Base-by-base conservation (phyloP, 2,113 vertebrate genomes). In the Muntiacus reevesi region DNA sequence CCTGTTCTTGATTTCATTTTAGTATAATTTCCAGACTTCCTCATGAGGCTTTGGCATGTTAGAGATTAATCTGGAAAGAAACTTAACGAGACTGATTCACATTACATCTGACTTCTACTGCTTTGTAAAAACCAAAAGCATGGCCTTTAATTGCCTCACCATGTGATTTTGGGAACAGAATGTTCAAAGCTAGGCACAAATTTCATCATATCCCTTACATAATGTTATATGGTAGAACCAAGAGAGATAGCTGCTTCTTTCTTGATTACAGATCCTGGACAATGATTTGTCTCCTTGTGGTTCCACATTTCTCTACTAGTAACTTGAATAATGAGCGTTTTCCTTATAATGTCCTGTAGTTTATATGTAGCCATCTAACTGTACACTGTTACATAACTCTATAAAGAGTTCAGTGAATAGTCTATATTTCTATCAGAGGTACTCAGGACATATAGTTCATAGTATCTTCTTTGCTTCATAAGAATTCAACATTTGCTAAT, bases 1-100 rank as follows among this genome's bases (percentile, higher is more conserved):
- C 6, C 47, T 88, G 36, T 93, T 95, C 36, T 36, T 76, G 36
- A 94, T 57, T 94, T 96, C 14, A 94, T 90, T 96, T 95, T 91
- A 86, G 43, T 86, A 76, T 93, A 82, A 82, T 94, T 90, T 91
- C 33, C n/a, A 91, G 57, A 90, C 64, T 94, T 90, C 21, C 11
- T 97, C 60, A 50, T 90, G 43, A 93, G 64, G 57, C 28, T 88
- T 94, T 28, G 78, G 76, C 54, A 83, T 85, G 64, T 93, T 91
- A 85, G 82, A 52, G 54, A 60, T 90, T 87, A 95, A 89, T 97
- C 27, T 55, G 59, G 55, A 84, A 91, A 93, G 60, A 96, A 94
- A 85, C 13, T 57, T 89, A 30, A 40, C 13, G 3, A 89, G 62
- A 12, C 13, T 81, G 59, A 16, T 94, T 97, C 82, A 85, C 13